A percentile compares a stretch with the other conserved stretches of the same genome.
Evolutionary conservation across 1,140 invertebrate species (phyloP).

Genomic region (Leptopilina clavipes): DNA sequence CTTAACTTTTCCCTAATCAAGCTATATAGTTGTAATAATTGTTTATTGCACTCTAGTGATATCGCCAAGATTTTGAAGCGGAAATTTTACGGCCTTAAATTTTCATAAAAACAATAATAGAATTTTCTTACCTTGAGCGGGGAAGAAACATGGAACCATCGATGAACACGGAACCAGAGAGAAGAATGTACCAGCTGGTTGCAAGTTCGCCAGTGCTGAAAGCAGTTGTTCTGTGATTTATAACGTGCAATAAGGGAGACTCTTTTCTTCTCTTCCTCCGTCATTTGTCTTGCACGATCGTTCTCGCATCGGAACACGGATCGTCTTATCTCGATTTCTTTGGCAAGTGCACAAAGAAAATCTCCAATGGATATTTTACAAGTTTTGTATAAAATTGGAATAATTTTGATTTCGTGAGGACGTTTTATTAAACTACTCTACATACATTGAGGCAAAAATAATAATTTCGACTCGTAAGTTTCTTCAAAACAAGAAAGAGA

Average conservation of each 20-base stretch:
- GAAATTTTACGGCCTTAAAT: not conserved
- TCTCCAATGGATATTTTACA: too few relatives aligned
- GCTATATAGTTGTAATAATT: too few relatives aligned
- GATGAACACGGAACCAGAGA: constrained; percentile 92
- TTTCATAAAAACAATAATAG: constrained; percentile 44
- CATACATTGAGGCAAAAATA: not conserved
- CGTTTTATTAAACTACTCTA: too few relatives aligned
- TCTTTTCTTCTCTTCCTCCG: not conserved
- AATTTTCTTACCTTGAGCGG: constrained; percentile 82
- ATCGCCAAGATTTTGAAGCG: too few relatives aligned
- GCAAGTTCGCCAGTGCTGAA: constrained; percentile 86
- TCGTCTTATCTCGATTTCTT: constrained; percentile 19
- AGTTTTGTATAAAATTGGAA: not conserved
- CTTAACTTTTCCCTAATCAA: too few relatives aligned
- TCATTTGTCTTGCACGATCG: constrained; percentile 10
- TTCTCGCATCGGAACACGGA: not conserved
- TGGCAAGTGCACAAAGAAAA: not conserved
- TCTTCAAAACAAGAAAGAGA: too few relatives aligned
- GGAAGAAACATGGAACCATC: constrained; percentile 91
- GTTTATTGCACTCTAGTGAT: too few relatives aligned
- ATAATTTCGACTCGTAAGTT: too few relatives aligned
- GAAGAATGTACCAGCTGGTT: constrained; percentile 89
- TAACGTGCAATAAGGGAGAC: constrained; percentile 26
- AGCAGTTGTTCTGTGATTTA: constrained; percentile 58
- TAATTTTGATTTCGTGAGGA: not conserved